phyloP scores from a whole-genome alignment of 1,140 invertebrate species.

The Drosophila sp. region DNA sequence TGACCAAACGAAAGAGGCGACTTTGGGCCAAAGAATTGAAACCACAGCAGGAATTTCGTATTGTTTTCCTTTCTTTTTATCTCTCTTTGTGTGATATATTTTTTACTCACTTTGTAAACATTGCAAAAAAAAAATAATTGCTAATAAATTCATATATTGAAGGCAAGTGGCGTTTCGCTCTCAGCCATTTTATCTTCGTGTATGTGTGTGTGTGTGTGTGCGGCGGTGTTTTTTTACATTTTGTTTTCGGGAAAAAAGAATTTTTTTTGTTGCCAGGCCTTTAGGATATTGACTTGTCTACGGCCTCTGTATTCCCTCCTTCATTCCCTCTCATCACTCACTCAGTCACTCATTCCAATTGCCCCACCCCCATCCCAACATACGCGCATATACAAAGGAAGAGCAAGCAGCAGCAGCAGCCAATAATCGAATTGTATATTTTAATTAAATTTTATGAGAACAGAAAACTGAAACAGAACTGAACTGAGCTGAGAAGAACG shows the following conservation, averaged over 20 bases:
- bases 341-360: not conserved
- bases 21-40: not conserved
- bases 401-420: not conserved
- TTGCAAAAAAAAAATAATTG: slow-evolving; percentile 62
- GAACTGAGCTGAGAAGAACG: not conserved
- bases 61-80: not conserved
- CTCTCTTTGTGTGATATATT: slow-evolving; percentile 27
- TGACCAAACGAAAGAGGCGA: not conserved
- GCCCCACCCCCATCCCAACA: too few species aligned
- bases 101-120: too few species aligned
- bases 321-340: not conserved
- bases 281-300: slow-evolving; percentile 1
- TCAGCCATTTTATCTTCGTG: slow-evolving; percentile 15
- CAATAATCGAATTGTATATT: slow-evolving; percentile 53
- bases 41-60: not conserved
- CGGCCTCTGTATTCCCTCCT: not conserved
- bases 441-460: slow-evolving; percentile 68
- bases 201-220: slow-evolving; percentile 3
- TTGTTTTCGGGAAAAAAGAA: too few species aligned
- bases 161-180: slow-evolving; percentile 26
- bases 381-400: not conserved
- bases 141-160: slow-evolving; percentile 55
- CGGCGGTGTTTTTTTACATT: too few species aligned
- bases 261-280: not conserved
- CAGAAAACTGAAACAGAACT: slow-evolving; percentile 27